Evolutionary conservation across 2,888 invertebrate genomes (phyloP), one percentile per base, ranked within the genome.

Genomic region (Erebia aethiops): DNA sequence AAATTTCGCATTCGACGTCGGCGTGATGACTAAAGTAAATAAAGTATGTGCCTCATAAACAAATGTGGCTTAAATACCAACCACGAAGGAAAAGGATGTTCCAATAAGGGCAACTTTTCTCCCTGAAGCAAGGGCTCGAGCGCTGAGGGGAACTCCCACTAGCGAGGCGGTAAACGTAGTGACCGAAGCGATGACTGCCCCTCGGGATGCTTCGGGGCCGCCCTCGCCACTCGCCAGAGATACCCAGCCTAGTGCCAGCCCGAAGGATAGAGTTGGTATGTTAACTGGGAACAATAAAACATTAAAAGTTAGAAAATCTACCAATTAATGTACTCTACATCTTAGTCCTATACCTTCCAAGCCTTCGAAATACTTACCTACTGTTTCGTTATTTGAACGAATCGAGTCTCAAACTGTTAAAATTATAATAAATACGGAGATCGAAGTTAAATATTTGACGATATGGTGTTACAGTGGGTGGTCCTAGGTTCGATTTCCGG

Each of bases 181-280:
- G n/a, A 79, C 77, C 5, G 87, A 87, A 16, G 81, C 76, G 75
- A 87, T 75, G 64, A 80, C 75, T 78, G 84, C 61, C 82, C 82
- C 72, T 75, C 76, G 18, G 80, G 85, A 26, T 72, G 77, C 72
- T 82, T 82, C 74, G 60, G n/a, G 69, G 10, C 51, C 75, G 18
- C 74, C 70, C 77, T 78, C 87, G 1, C 87, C 90, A 72, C 85
- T 87, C 58, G 82, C 85, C 71, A 89, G 80, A 10, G 90, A 89
- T 73, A 90, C 87, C 90, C 90, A 90, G 58, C 90, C 90, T 79
- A 88, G 79, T 14, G 88, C 86, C 77, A 90, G 78, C 0, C 90
- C 89, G 70, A 88, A 88, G 51, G 89, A 89, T 49, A 87, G 73
- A 8, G 86, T 82, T 4, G 90, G 90, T 51, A 90, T 80, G 77